A percentile compares a stretch with the other conserved stretches of the same genome.
Evolutionary conservation across 2,888 invertebrate species (phyloP).

Genomic region (Hemithea aestivaria): DNA sequence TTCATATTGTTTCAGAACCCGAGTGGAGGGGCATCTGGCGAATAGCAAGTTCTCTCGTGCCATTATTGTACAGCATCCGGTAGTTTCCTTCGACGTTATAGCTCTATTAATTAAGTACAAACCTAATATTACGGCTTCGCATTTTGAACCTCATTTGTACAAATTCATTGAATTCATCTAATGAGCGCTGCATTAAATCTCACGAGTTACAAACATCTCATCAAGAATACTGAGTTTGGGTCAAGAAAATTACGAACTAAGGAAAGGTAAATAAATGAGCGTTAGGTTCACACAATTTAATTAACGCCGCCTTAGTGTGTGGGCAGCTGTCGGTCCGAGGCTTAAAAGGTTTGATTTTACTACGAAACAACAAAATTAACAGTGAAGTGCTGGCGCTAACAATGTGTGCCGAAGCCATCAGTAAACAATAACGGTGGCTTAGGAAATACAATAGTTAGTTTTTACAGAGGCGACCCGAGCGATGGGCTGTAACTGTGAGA

Average conservation of each 20-base stretch:
- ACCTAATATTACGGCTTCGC: slow-evolving; percentile 26
- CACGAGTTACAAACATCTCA: not conserved
- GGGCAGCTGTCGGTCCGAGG: not conserved
- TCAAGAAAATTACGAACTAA: too few species aligned
- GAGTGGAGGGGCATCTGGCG: slow-evolving; percentile 43
- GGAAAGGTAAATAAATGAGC: too few species aligned
- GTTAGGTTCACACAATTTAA: too few species aligned
- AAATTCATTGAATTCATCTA: slow-evolving; percentile 61
- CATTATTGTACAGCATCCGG: slow-evolving; percentile 58
- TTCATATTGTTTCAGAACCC: slow-evolving; percentile 56
- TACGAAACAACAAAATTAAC: slow-evolving; percentile 6
- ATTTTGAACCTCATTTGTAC: slow-evolving; percentile 48
- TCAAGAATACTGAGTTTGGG: too few species aligned
- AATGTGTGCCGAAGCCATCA: slow-evolving; percentile 14
- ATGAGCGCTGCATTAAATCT: slow-evolving; percentile 6
- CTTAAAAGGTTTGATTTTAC: slow-evolving; percentile 4
- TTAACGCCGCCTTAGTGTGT: too few species aligned
- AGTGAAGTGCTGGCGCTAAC: slow-evolving; percentile 14
- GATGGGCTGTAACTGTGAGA: slow-evolving; percentile 21
- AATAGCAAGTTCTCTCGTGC: slow-evolving; percentile 45
- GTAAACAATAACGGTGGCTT: slow-evolving; percentile 15
- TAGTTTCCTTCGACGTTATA: slow-evolving; percentile 47
- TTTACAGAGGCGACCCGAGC: slow-evolving; percentile 13
- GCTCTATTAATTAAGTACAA: slow-evolving; percentile 38
- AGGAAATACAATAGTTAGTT: slow-evolving; percentile 18